Evolutionary conservation across 2,113 vertebrate species (phyloP), one percentile per base, ranked within the genome.

Genomic region (Antechinus flavipes): DNA sequence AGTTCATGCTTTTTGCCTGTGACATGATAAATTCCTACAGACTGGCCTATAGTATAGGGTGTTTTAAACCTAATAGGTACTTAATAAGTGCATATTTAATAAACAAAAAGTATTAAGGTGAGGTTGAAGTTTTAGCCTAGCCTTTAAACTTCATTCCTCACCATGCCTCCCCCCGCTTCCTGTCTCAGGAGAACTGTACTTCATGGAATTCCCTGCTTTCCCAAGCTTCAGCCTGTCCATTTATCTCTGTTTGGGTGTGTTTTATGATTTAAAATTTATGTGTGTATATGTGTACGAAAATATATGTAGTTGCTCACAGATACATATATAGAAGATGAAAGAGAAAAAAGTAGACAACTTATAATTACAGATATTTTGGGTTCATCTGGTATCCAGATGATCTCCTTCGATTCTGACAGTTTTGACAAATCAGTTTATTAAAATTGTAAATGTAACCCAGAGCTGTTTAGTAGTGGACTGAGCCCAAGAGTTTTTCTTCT

Each of bases 361-460:
- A 61, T 98, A 99, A 99, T 99, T 99, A 98, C 98, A 98, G 91
- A 97, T 98, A 97, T 98, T 98, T 98, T 93, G 42, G n/a, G 89
- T 97, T 99, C 98, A 99, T 99, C 98, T 99, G 98, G 98, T 95
- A 52, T 97, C 98, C 98, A 99, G 98, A 99, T 99, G 99, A 99
- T 98, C 98, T 98, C 97, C 98, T 98, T 98, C 95, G 98, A 98
- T 98, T 98, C 98, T 99, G 98, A 99, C 76, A 95, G 96, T 96
- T 98, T 98, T 98, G 98, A 99, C 98, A 99, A 99, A 99, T 99
- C 99, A 99, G 98, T 99, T 99, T 99, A 98, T 98, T 98, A 96
- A 98, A 98, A 97, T 97, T 98, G 98, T 98, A 98, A 99, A 98
- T 98, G 98, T 97, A 98, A 98, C 97, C 97, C 98, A 97, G 98